A percentile compares a stretch with the other conserved stretches of the same genome.
Evolutionary conservation across 2,113 vertebrate species (phyloP).

Genomic region (Sitta europaea): DNA sequence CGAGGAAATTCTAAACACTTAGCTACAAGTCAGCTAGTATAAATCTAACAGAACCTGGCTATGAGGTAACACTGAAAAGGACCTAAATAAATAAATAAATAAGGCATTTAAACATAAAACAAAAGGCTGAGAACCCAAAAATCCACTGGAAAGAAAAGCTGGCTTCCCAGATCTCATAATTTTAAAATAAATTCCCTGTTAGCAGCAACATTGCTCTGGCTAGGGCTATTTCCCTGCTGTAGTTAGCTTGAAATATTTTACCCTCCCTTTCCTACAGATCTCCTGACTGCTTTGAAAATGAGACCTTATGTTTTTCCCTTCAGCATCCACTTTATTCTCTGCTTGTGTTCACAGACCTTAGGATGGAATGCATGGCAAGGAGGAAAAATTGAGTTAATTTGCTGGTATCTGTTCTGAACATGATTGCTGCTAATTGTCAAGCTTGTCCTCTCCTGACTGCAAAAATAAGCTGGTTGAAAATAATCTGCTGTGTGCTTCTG

Average conservation of each 20-base stretch:
- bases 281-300: slow-evolving; percentile 19
- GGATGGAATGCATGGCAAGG: background rate
- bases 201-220: background rate
- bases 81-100: too few species aligned
- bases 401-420: slow-evolving; percentile 26
- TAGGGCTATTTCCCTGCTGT: background rate
- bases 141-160: background rate
- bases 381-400: slow-evolving; percentile 32
- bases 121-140: background rate
- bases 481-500: background rate
- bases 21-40: background rate
- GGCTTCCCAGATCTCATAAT: background rate
- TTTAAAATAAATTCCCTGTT: background rate
- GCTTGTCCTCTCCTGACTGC: background rate
- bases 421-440: slow-evolving; percentile 28
- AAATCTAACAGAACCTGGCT: background rate
- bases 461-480: slow-evolving; percentile 21
- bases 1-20: background rate
- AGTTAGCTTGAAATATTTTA: background rate
- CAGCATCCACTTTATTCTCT: background rate
- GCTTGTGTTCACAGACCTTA: background rate
- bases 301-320: background rate
- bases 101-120: background rate
- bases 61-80: background rate
- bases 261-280: background rate